Evolutionary conservation across 2,888 invertebrate species (phyloP), one percentile per base, ranked within the genome.

Genomic region (Stenoptilia bipunctidactyla): DNA sequence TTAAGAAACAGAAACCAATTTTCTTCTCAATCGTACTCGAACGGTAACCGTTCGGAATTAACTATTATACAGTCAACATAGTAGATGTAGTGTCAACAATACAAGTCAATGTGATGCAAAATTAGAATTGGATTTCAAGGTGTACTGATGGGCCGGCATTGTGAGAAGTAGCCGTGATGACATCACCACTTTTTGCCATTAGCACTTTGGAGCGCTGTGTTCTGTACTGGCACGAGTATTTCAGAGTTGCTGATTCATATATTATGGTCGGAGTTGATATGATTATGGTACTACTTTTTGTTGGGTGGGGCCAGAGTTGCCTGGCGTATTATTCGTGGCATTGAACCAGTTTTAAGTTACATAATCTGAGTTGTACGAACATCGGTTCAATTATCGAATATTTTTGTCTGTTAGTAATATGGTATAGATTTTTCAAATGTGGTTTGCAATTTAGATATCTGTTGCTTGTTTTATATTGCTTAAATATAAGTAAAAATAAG

Each of bases 141-240:
- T 43, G 45, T 40, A 42, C 25, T 33, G 50, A 56, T 56, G 53
- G 52, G 49, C 49, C 53, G 45, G 49, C 44, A 53, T 50, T 53
- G 46, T 43, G 46, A 50, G 46, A 50, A 49, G 50, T 52, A 55
- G 34, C 49, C 46, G 40, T 43, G 58, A 62, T 72, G 70, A 70
- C 56, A 61, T 71, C 66, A 69, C 45, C 56, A 54, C 59, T 63
- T 69, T 66, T 67, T 68, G 60, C 56, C 57, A 66, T 63, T 66
- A 66, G 30, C 30, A 12, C 30, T 30, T 30, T 3, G 30, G 12
- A 12, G n/a, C n/a, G 4, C 6, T 30, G 30, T 30, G 12, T n/a
- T 8, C 20, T 5, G 20, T 3, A 8, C 30, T 30, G 30, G 12
- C n/a, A 8, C 9, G 30, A 8, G 4, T 38, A 37, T 34, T 15